A percentile compares a stretch with the other conserved stretches of the same genome.
Evolutionary conservation across 2,888 invertebrate species (phyloP).

Genomic region (Tridacna gigas): DNA sequence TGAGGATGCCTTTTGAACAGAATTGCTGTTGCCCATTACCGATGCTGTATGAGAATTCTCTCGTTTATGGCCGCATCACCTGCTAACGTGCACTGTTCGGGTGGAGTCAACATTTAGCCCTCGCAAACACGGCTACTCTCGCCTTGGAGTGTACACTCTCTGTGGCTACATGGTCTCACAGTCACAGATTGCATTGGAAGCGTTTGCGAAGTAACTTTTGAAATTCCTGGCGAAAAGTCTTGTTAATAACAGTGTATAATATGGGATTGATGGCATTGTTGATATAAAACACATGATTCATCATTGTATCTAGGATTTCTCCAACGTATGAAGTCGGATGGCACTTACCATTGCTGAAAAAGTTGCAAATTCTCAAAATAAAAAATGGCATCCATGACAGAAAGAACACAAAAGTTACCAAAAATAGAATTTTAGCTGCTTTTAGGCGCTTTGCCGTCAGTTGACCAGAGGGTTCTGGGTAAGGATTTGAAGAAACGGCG

Average conservation of each 20-base stretch:
- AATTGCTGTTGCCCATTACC: too few species aligned
- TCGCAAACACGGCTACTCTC: too few species aligned
- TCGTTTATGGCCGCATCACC: too few species aligned
- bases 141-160: too few species aligned
- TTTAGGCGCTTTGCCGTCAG: constrained; percentile 42
- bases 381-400: constrained; percentile 68
- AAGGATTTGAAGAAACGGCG: neutral
- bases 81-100: too few species aligned
- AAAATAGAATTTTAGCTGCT: constrained; percentile 67
- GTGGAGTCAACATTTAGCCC: too few species aligned
- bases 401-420: constrained; percentile 65
- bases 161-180: too few species aligned
- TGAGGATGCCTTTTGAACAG: too few species aligned
- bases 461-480: neutral
- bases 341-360: constrained; percentile 27
- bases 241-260: constrained; percentile 65
- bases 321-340: constrained; percentile 27
- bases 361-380: constrained; percentile 43
- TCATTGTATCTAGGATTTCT: constrained; percentile 36
- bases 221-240: constrained; percentile 63
- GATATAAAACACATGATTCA: constrained; percentile 65
- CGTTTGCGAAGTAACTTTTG: constrained; percentile 25
- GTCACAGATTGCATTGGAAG: too few species aligned
- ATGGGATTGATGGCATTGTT: constrained; percentile 68
- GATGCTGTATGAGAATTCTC: too few species aligned